phyloP scores from a whole-genome alignment of 2,888 invertebrate species.

The Abrostola tripartita region DNA sequence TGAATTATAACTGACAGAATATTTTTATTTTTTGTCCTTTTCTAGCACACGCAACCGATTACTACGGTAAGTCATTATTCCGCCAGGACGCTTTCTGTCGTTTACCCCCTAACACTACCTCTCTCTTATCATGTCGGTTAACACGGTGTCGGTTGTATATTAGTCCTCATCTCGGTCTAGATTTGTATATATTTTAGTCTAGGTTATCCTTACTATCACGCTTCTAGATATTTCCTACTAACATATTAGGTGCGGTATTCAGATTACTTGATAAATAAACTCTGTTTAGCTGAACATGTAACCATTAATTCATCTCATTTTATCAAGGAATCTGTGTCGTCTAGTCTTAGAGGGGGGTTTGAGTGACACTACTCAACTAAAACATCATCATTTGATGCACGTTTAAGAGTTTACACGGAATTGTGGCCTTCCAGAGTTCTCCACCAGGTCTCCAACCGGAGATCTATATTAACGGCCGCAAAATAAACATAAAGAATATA shows the following conservation, averaged over 20 bases:
- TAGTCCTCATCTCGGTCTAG: slow-evolving; percentile 71
- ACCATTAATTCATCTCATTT: slow-evolving; percentile 55
- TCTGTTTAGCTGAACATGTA: slow-evolving; percentile 32
- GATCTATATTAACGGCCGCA: slow-evolving; percentile 74
- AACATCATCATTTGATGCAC: slow-evolving; percentile 63
- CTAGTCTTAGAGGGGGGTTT: slow-evolving; percentile 63
- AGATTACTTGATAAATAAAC: slow-evolving; percentile 80
- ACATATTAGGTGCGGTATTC: slow-evolving; percentile 76
- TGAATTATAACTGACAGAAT: slow-evolving; percentile 73
- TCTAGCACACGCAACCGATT: slow-evolving; percentile 98
- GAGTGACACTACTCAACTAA: slow-evolving; percentile 64
- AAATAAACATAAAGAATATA: slow-evolving; percentile 64
- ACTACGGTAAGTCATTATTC: slow-evolving; percentile 99
- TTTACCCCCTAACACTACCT: slow-evolving; percentile 71
- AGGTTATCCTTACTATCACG: slow-evolving; percentile 78
- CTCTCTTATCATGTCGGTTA: slow-evolving; percentile 73
- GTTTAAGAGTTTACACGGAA: slow-evolving; percentile 62
- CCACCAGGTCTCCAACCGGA: slow-evolving; percentile 76
- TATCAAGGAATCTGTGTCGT: slow-evolving; percentile 80
- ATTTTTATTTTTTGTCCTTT: slow-evolving; percentile 84
- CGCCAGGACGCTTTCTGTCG: slow-evolving; percentile 85
- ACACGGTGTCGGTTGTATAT: slow-evolving; percentile 83
- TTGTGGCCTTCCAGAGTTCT: slow-evolving; percentile 89
- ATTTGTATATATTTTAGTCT: slow-evolving; percentile 78
- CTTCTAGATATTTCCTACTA: slow-evolving; percentile 86